Evolutionary conservation across 2,113 vertebrate genomes (phyloP).

Genomic region (Himantopus leucocephalus): DNA sequence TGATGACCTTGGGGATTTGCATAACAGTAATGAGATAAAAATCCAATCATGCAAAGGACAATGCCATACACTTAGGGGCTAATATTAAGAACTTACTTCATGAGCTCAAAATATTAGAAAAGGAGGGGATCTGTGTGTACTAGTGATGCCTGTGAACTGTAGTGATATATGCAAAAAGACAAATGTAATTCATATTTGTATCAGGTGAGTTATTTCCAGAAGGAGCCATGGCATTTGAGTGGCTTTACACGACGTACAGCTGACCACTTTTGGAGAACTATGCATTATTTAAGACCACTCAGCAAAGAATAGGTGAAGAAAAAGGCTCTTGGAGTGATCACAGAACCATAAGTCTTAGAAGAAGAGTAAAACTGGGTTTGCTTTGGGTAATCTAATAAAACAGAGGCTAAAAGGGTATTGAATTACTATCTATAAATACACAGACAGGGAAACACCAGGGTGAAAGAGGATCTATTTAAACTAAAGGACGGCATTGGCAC

Average conservation of each 20-base stretch:
- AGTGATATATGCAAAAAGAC: neutral
- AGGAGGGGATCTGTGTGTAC: neutral
- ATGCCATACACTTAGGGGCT: neutral
- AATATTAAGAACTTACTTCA: neutral
- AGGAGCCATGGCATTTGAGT: neutral
- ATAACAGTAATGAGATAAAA: neutral
- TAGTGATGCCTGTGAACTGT: neutral
- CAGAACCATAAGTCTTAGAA: neutral
- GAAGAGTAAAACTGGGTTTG: neutral
- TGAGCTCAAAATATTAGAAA: neutral
- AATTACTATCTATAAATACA: neutral
- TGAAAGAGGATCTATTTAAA: neutral
- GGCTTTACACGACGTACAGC: neutral
- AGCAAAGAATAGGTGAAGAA: neutral
- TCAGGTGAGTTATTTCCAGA: neutral
- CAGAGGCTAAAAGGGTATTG: neutral
- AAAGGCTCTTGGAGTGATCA: neutral
- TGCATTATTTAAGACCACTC: neutral
- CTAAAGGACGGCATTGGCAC: neutral
- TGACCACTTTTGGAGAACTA: neutral
- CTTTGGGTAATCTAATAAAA: neutral
- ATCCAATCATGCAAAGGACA: neutral
- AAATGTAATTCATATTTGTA: neutral
- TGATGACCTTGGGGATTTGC: neutral
- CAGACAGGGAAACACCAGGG: neutral